phyloP scores from a whole-genome alignment of 2,888 invertebrate species.

The Epinotia bilunana region DNA sequence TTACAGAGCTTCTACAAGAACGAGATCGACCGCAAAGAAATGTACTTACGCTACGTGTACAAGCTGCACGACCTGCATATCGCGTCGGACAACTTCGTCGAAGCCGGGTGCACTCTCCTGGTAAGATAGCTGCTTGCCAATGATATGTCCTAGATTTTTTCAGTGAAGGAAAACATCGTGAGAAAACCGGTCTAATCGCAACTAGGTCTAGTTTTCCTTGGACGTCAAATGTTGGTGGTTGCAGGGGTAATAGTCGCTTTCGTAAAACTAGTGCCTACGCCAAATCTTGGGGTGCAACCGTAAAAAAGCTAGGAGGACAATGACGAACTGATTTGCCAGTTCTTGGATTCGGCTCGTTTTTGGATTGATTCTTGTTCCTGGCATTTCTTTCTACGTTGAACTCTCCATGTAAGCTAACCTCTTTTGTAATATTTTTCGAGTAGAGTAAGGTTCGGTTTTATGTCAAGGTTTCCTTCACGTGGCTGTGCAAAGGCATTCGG shows the following conservation, averaged over 20 bases:
- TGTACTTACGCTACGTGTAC: slow-evolving; percentile 97
- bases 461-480: neutral
- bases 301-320: no score
- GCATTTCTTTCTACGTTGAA: neutral
- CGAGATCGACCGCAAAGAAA: slow-evolving; percentile 97
- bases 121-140: slow-evolving; percentile 57
- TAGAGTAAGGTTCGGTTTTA: no score
- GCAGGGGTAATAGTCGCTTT: no score
- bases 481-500: neutral
- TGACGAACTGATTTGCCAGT: no score
- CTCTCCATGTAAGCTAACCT: neutral
- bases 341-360: neutral
- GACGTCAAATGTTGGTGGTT: no score
- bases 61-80: slow-evolving; percentile 96
- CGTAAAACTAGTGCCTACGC: no score
- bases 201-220: no score
- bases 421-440: neutral
- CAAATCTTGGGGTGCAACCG: no score
- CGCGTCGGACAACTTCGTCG: slow-evolving; percentile 95
- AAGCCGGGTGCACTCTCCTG: slow-evolving; percentile 97
- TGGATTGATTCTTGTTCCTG: neutral
- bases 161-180: no score
- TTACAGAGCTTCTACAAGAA: slow-evolving; percentile 97
- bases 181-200: no score
- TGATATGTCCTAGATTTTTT: no score